phyloP scores from a whole-genome alignment of 2,113 vertebrate genomes.

The Spea bombifrons region DNA sequence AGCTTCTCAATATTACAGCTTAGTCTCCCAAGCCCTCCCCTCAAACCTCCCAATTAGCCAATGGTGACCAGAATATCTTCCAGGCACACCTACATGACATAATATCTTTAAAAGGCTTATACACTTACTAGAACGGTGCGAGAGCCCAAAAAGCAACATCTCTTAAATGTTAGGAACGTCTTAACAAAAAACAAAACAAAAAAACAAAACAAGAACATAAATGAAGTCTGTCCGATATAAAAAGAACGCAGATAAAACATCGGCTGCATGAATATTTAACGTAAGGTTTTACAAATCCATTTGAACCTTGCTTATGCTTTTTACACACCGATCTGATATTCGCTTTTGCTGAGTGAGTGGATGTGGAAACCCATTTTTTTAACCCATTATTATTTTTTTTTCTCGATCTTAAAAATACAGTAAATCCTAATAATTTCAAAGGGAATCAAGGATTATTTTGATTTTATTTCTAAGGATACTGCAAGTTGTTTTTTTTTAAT shows the following conservation, averaged over 20 bases:
- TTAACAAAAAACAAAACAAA: neutral
- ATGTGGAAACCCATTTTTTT: no score
- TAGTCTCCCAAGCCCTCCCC: slow-evolving; percentile 20
- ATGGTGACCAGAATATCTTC: slow-evolving; percentile 8
- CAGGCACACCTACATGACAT: slow-evolving; percentile 39
- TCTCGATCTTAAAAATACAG: no score
- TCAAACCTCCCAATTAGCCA: slow-evolving; percentile 34
- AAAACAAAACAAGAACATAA: neutral
- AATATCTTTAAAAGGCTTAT: slow-evolving; percentile 47
- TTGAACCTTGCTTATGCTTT: neutral
- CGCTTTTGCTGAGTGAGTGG: neutral
- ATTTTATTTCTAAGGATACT: no score
- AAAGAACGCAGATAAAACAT: neutral
- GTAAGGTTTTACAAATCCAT: neutral
- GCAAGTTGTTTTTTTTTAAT: no score
- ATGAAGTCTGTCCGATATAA: neutral
- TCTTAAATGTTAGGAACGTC: slow-evolving; percentile 8
- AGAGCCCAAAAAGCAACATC: slow-evolving; percentile 16
- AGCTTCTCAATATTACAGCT: slow-evolving; percentile 36
- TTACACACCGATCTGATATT: neutral
- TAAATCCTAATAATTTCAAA: no score
- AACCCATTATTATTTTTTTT: no score
- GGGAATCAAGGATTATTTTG: no score
- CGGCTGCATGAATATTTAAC: slow-evolving; percentile 8
- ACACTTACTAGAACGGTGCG: slow-evolving; percentile 23